A percentile compares a stretch with the other conserved stretches of the same genome.
These are phyloP conservation scores for Pelecanus crispus DNA, from an alignment of 2,113 vertebrate species.

Conservation along the genomic window DNA sequence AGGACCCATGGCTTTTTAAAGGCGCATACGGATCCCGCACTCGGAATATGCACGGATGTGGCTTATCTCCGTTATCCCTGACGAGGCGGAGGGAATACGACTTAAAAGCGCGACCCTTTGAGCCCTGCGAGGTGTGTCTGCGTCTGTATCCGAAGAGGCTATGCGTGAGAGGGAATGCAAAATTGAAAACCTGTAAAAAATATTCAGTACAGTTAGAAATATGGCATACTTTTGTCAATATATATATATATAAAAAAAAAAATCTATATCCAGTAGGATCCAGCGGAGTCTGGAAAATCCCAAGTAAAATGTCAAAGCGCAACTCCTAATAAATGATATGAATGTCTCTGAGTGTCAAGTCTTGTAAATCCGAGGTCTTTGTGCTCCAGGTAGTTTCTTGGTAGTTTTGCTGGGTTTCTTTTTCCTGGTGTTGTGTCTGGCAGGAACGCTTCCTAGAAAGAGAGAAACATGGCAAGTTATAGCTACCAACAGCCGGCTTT, in stretches of 20 bases:
- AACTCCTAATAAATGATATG: conserved; percentile 61
- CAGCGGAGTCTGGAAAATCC: conserved; percentile 59
- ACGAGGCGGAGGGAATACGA: not conserved
- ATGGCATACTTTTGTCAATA: conserved; percentile 63
- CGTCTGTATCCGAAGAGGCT: conserved; percentile 9
- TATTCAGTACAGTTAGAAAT: conserved; percentile 66
- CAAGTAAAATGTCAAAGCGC: conserved; percentile 57
- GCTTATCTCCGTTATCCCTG: not conserved
- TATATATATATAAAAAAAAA: not conserved
- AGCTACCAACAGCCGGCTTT: not conserved
- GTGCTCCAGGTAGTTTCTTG: conserved; percentile 64
- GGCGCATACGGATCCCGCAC: fast-evolving
- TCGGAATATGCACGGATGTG: not conserved
- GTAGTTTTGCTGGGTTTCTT: conserved; percentile 60
- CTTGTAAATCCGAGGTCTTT: conserved; percentile 56
- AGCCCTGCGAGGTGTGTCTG: not conserved
- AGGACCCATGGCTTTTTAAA: not conserved
- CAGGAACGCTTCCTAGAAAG: not conserved
- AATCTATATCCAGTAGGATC: conserved; percentile 50
- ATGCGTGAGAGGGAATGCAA: conserved; percentile 52
- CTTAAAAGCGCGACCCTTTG: not conserved
- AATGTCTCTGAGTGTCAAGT: conserved; percentile 61
- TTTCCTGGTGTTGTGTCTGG: not conserved
- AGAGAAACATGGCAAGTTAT: not conserved
- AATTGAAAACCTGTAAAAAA: conserved; percentile 63